Evolutionary conservation across 2,113 vertebrate species (phyloP).

Genomic region (Semnopithecus entellus): DNA sequence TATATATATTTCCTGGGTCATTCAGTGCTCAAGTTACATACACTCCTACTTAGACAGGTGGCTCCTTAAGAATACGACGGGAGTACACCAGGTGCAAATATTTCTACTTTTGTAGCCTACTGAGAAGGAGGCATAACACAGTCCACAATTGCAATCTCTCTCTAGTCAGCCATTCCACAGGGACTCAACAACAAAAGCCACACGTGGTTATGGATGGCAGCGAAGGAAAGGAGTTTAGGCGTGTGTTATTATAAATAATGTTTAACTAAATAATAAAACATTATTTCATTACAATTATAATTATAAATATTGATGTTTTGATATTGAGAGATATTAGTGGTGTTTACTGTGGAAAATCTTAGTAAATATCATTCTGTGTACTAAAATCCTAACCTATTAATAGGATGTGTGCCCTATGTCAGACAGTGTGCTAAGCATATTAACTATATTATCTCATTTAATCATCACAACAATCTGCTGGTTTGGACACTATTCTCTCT

Average conservation of each 20-base stretch:
- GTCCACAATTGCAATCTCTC: constrained; percentile 23
- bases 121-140: constrained; percentile 22
- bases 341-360: constrained; percentile 76
- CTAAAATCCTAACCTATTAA: constrained; percentile 66
- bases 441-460: constrained; percentile 62
- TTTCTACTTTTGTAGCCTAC: constrained; percentile 51
- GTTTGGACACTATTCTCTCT: constrained; percentile 54
- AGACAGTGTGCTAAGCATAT: constrained; percentile 70
- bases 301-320: constrained; percentile 72
- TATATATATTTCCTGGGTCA: constrained; percentile 59
- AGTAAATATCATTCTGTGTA: constrained; percentile 73
- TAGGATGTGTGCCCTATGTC: constrained; percentile 69
- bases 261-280: constrained; percentile 69
- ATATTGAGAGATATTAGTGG: constrained; percentile 70
- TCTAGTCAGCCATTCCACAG: constrained; percentile 47
- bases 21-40: constrained; percentile 44
- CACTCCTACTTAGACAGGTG: constrained; percentile 43
- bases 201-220: constrained; percentile 59
- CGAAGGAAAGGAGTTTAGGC: constrained; percentile 56
- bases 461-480: constrained; percentile 45
- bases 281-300: constrained; percentile 72
- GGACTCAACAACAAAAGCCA: constrained; percentile 38
- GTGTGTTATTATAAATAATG: constrained; percentile 71
- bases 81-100: constrained; percentile 47
- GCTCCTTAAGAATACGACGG: constrained; percentile 47